Evolutionary conservation across 2,888 invertebrate species (phyloP).

Genomic region (Caenorhabditis sp.): DNA sequence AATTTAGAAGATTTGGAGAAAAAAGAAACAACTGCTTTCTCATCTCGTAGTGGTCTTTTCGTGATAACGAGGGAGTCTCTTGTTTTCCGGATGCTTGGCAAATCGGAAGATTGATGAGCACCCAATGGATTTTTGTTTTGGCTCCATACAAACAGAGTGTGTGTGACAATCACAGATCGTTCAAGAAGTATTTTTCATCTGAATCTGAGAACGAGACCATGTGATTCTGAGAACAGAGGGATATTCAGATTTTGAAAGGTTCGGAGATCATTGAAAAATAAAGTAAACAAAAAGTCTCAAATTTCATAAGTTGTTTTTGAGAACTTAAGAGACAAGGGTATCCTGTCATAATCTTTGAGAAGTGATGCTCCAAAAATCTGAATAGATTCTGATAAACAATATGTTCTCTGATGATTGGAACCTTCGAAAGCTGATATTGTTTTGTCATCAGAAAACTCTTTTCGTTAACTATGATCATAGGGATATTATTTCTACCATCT

Average conservation of each 20-base stretch:
- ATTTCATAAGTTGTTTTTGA: slow-evolving; percentile 24
- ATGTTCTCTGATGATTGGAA: slow-evolving; percentile 4
- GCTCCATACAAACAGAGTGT: not conserved
- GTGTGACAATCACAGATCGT: slow-evolving; percentile 43
- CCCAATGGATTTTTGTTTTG: slow-evolving; percentile 10
- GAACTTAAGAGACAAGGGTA: not conserved
- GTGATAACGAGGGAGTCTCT: slow-evolving; percentile 1
- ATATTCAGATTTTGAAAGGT: slow-evolving; percentile 24
- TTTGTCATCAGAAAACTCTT: not conserved
- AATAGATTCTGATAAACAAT: slow-evolving; percentile 1
- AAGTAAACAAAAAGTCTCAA: slow-evolving; percentile 14
- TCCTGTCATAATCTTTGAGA: slow-evolving; percentile 18
- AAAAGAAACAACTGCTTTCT: slow-evolving; percentile 37
- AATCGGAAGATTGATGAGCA: slow-evolving; percentile 31
- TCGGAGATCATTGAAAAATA: slow-evolving; percentile 7
- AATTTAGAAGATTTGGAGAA: slow-evolving; percentile 26
- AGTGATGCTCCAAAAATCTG: slow-evolving; percentile 24
- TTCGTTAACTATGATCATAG: not conserved
- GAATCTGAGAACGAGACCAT: not conserved
- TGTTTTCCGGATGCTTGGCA: slow-evolving; percentile 27
- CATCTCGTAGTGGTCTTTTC: slow-evolving; percentile 28
- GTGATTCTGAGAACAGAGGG: slow-evolving; percentile 5
- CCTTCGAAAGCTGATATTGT: not conserved
- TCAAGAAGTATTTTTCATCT: slow-evolving; percentile 25
- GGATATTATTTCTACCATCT: too few species aligned